Base-by-base conservation (phyloP, 2,113 vertebrate genomes). In the Kobus ellipsiprymnus region DNA sequence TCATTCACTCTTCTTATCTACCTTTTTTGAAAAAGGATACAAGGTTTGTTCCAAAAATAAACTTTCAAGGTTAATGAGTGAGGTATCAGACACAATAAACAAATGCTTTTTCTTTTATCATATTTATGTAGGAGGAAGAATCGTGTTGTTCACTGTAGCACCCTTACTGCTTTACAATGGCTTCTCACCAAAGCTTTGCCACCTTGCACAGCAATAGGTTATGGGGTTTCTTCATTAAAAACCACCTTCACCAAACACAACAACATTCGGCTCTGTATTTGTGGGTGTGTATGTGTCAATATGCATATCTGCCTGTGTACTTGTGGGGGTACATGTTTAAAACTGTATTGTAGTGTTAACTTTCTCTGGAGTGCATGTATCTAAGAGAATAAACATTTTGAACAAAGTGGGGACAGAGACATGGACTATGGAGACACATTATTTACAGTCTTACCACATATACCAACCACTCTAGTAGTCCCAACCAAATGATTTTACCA, bases 401-500 rank as follows among this genome's bases (percentile, higher is more conserved):
- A 91, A 96, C 30, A 77, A 93, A 96, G 67, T 67, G 27, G 90
- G 54, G n/a, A 46, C n/a, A 95, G 17, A 93, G 62, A 36, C 19
- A 59, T 44, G 10, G 29, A 64, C 74, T 97, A 9, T 81, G 46
- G 67, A 85, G n/a, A 54, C 15, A 50, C n/a, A 57, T 87, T 96
- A 89, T 90, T 97, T 96, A 81, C 21, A 93, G 29, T 74, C 60
- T 93, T 91, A 30, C 7, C 74, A 81, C 46, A 96, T 17, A 74
- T 10, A 96, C 2, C 40, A 87, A 80, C 62, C 2, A 93, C 36
- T 93, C 46, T 74, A 87, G 10, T 87, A 84, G 60, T 90, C 29
- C 15, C 59, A 96, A 44, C n/a, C 44, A 92, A 96, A 90, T 82
- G n/a, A 95, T 95, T 94, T 97, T 77, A 25, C 44, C 74, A 46